A percentile compares a stretch with the other conserved stretches of the same genome.
Conservation (phyloP, 2,888 invertebrate genomes). For the Chrysina gloriosa region DNA sequence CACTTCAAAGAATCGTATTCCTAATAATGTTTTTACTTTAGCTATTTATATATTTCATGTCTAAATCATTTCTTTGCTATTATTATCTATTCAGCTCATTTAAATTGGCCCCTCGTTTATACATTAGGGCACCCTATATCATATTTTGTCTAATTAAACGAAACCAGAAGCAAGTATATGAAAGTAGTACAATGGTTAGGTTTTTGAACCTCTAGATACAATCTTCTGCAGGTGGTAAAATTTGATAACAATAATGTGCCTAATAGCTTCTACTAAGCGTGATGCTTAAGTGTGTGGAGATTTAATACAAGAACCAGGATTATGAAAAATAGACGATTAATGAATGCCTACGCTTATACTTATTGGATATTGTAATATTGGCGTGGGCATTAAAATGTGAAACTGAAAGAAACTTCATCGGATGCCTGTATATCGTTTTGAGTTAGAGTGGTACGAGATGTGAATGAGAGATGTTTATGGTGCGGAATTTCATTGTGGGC, state of each 20-base stretch:
- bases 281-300: neutral
- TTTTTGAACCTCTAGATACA: no score
- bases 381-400: constrained; percentile 10
- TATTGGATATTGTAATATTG: neutral
- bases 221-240: no score
- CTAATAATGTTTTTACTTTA: no score
- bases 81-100: no score
- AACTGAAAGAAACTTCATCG: constrained; percentile 9
- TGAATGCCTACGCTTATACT: neutral
- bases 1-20: no score
- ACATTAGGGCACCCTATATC: no score
- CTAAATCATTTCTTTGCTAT: neutral
- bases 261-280: neutral
- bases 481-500: constrained; percentile 33
- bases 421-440: constrained; percentile 20
- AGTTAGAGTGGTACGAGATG: constrained; percentile 19
- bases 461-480: constrained; percentile 36
- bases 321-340: neutral
- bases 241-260: no score
- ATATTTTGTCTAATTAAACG: no score
- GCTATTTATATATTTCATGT: neutral
- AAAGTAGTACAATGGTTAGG: no score
- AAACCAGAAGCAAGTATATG: no score
- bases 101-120: no score
- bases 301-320: neutral